phyloP scores from a whole-genome alignment of 1,140 invertebrate genomes.

The Rhyzopertha dominica region DNA sequence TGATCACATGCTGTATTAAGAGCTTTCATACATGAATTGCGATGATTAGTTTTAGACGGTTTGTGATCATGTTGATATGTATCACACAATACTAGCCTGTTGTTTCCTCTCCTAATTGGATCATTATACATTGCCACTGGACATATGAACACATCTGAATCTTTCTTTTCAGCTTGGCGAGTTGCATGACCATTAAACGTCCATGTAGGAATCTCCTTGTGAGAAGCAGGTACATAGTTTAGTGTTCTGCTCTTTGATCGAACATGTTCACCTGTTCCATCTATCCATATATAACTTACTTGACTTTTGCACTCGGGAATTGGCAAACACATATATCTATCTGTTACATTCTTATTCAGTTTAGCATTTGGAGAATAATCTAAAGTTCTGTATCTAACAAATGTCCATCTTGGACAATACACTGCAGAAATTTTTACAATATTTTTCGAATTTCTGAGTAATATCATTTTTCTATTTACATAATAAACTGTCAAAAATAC shows the following conservation, averaged over 20 bases:
- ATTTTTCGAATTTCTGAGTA: no score
- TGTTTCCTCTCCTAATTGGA: constrained; percentile 84
- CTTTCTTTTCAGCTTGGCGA: constrained; percentile 68
- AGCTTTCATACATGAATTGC: constrained; percentile 67
- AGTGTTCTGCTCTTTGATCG: constrained; percentile 63
- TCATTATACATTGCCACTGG: constrained; percentile 90
- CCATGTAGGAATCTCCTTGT: constrained; percentile 83
- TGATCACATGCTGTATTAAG: constrained; percentile 67
- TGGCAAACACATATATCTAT: constrained; percentile 65
- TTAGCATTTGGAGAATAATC: constrained; percentile 52
- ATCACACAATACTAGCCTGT: constrained; percentile 87
- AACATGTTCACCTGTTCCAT: constrained; percentile 76
- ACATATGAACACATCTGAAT: constrained; percentile 85
- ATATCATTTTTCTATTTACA: no score
- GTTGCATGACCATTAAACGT: constrained; percentile 93
- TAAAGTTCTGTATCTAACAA: no score
- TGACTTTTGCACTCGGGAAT: constrained; percentile 65
- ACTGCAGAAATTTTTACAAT: no score
- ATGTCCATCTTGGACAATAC: no score
- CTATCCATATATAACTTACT: constrained; percentile 85
- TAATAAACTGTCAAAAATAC: no score
- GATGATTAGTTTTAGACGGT: constrained; percentile 68
- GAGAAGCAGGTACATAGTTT: constrained; percentile 38
- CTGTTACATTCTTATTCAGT: constrained; percentile 61
- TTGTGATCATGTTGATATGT: constrained; percentile 58